phyloP scores from a whole-genome alignment of 2,888 invertebrate genomes.

The Pogonocherus hispidulus region DNA sequence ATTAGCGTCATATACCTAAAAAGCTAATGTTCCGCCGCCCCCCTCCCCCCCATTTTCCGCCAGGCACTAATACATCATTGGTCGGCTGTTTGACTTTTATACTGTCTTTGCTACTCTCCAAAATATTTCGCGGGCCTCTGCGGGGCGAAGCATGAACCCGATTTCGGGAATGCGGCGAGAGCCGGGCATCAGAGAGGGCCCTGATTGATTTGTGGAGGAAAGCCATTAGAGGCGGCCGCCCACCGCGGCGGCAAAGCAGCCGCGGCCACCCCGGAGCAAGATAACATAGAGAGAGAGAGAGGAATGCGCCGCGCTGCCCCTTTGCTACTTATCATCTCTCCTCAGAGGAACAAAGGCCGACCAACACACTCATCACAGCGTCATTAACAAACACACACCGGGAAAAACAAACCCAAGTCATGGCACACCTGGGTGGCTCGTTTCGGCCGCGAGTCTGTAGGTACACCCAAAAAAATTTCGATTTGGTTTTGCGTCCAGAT shows the following conservation, averaged over 20 bases:
- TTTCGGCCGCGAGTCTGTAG: constrained; percentile 49
- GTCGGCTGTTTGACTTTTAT: too few species aligned
- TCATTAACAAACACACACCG: constrained; percentile 67
- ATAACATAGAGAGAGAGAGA: constrained; percentile 60
- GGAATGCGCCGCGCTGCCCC: constrained; percentile 47
- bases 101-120: too few species aligned
- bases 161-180: constrained; percentile 40
- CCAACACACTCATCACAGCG: constrained; percentile 67
- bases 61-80: too few species aligned
- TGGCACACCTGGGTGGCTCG: constrained; percentile 67
- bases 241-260: constrained; percentile 60
- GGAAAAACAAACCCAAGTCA: constrained; percentile 67
- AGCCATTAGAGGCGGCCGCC: constrained; percentile 64
- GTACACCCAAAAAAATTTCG: background rate
- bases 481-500: background rate
- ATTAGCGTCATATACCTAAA: too few species aligned
- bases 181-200: constrained; percentile 33
- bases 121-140: background rate
- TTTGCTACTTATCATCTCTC: constrained; percentile 50
- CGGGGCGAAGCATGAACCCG: constrained; percentile 9
- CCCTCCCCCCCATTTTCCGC: too few species aligned
- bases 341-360: constrained; percentile 53
- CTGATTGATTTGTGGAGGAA: constrained; percentile 67
- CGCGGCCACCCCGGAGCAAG: constrained; percentile 63
- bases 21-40: too few species aligned